A percentile compares a stretch with the other conserved stretches of the same genome.
Conservation (phyloP, 2,888 invertebrate genomes). For the Cartodere bifasciata region DNA sequence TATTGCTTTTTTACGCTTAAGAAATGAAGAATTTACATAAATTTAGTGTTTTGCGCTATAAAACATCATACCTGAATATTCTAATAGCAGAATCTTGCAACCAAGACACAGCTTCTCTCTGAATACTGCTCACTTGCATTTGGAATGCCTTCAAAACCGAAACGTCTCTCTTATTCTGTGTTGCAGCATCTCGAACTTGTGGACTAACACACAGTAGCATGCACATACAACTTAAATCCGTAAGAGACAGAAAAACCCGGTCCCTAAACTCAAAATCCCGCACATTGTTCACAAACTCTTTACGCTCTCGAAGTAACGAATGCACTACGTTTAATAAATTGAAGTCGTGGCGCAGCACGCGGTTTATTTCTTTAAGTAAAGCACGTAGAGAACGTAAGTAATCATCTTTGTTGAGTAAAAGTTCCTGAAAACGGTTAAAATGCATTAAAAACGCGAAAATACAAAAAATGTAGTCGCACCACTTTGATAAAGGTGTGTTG, state of each 20-base stretch:
- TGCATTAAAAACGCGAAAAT: too few species aligned
- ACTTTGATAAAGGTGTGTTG: too few species aligned
- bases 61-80: slow-evolving; percentile 41
- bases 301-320: slow-evolving; percentile 54
- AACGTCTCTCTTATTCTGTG: slow-evolving; percentile 36
- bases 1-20: too few species aligned
- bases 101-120: slow-evolving; percentile 81
- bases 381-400: slow-evolving; percentile 77
- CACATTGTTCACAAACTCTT: slow-evolving; percentile 48
- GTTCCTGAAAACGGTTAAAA: slow-evolving; percentile 50
- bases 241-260: slow-evolving; percentile 68
- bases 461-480: too few species aligned
- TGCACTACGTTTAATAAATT: slow-evolving; percentile 69
- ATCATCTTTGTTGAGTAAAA: slow-evolving; percentile 79
- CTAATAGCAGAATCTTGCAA: slow-evolving; percentile 68
- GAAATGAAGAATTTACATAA: background rate
- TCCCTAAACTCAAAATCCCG: slow-evolving; percentile 61
- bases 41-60: background rate
- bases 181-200: slow-evolving; percentile 55
- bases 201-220: slow-evolving; percentile 69
- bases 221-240: slow-evolving; percentile 75
- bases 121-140: slow-evolving; percentile 45
- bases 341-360: slow-evolving; percentile 69
- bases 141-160: slow-evolving; percentile 38
- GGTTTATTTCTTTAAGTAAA: slow-evolving; percentile 77